These are phyloP conservation scores for Ctenochaetus hawaiiensis DNA, from an alignment of 2,797 vertebrate species.

Conservation along the genomic window DNA sequence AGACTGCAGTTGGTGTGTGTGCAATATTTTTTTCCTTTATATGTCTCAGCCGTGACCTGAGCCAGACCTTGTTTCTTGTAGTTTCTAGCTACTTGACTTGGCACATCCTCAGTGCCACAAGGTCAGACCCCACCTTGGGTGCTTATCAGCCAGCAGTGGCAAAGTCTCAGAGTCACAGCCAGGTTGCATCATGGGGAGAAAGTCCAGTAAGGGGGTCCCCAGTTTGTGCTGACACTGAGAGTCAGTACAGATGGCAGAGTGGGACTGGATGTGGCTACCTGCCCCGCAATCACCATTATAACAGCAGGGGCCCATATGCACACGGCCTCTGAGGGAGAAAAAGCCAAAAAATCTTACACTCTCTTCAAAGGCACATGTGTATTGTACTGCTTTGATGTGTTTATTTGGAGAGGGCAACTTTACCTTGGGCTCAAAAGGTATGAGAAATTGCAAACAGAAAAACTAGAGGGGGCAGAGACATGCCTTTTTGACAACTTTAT, in stretches of 20 bases:
- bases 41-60: neutral
- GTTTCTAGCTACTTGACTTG: slow-evolving; percentile 59
- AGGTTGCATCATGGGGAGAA: slow-evolving; percentile 46
- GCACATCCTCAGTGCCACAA: slow-evolving; percentile 21
- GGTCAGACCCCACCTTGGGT: slow-evolving; percentile 55
- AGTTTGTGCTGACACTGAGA: slow-evolving; percentile 44
- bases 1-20: slow-evolving; percentile 9
- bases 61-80: slow-evolving; percentile 42
- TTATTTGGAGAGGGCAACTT: slow-evolving; percentile 30
- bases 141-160: slow-evolving; percentile 45
- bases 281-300: slow-evolving; percentile 51
- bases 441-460: slow-evolving; percentile 20
- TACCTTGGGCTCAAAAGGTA: slow-evolving; percentile 48
- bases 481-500: slow-evolving; percentile 67
- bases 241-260: slow-evolving; percentile 57
- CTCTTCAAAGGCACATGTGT: slow-evolving; percentile 60
- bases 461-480: slow-evolving; percentile 18
- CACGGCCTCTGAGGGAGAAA: slow-evolving; percentile 13
- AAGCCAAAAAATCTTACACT: slow-evolving; percentile 36
- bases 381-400: slow-evolving; percentile 66
- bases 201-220: slow-evolving; percentile 4
- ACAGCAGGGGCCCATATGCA: slow-evolving; percentile 47
- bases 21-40: neutral
- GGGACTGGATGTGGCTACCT: slow-evolving; percentile 41
- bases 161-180: slow-evolving; percentile 49